Evolutionary conservation across 2,888 invertebrate species (phyloP), one percentile per base, ranked within the genome.

Genomic region (Hoplodrina ambigua): DNA sequence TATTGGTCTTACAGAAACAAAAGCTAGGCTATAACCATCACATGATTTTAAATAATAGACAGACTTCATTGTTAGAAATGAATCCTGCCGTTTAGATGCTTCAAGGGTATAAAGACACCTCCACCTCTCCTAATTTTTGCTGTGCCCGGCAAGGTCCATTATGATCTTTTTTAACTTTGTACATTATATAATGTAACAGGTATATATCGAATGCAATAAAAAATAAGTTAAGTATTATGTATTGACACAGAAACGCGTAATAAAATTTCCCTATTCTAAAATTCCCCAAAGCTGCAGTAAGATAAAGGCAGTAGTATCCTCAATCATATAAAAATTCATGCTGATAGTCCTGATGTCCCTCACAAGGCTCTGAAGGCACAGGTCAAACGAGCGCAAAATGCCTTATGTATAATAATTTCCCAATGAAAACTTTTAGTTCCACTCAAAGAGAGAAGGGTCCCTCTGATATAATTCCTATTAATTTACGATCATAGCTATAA

Each of bases 401-500:
- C 66, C 61, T 64, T 67, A 73, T 75, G 64, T 78, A 66, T 77
- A 78, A 72, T 78, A 81, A 81, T 78, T 52, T 78, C 19, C 49
- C 41, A 52, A 63, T 78, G 72, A 63, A 68, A 79, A 78, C 68
- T 81, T 79, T 65, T 55, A 57, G 65, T 78, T 65, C 53, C 44
- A 63, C 55, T 72, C 62, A 69, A 80, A 75, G 65, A 60, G 74
- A 52, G 17, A 64, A 72, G 55, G 63, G 70, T 41, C 63, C 63
- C 44, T 30, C 59, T 53, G 62, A 75, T 68, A 67, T 76, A 60
- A 74, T 75, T 68, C 63, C 59, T 70, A 82, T 75, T 72, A 80
- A 85, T 75, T 78, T 70, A 83, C 64, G 83, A 78, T 70, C 68
- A 61, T 69, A 50, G 33, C 60, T 68, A 41, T 78, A 72, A 85